Conservation (phyloP, 2,113 vertebrate species). For the Apodemus sylvaticus region DNA sequence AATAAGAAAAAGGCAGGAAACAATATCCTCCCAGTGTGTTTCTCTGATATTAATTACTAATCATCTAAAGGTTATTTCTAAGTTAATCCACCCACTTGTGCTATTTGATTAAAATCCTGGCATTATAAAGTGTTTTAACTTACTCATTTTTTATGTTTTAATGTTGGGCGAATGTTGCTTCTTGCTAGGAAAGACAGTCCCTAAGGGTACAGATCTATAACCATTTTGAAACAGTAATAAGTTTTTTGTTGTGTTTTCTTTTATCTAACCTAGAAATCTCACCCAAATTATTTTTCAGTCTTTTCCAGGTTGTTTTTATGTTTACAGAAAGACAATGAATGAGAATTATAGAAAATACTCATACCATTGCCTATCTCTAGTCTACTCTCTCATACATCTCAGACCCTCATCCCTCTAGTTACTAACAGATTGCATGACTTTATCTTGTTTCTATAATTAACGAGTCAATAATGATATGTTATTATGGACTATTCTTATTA, state of each 20-base stretch:
- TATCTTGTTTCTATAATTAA: neutral
- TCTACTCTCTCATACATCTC: neutral
- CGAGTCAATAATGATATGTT: neutral
- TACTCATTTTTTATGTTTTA: neutral
- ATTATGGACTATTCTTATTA: neutral
- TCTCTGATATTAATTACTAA: neutral
- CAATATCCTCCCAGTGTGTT: neutral
- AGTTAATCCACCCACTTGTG: neutral
- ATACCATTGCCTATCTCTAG: neutral
- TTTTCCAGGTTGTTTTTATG: neutral
- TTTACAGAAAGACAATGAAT: neutral
- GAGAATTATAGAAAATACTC: neutral
- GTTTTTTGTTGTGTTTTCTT: too few relatives aligned
- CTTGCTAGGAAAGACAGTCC: neutral
- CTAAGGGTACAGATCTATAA: neutral
- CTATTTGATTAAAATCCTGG: neutral
- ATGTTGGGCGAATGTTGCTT: neutral
- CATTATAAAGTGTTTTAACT: neutral
- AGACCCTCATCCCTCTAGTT: neutral
- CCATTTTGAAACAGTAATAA: neutral
- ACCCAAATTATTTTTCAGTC: neutral
- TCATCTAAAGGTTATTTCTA: neutral
- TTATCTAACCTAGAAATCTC: neutral
- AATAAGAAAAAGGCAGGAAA: neutral
- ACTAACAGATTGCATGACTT: neutral